Base-by-base conservation (phyloP, 1,140 invertebrate genomes). In the Chironomus striatipennis region DNA sequence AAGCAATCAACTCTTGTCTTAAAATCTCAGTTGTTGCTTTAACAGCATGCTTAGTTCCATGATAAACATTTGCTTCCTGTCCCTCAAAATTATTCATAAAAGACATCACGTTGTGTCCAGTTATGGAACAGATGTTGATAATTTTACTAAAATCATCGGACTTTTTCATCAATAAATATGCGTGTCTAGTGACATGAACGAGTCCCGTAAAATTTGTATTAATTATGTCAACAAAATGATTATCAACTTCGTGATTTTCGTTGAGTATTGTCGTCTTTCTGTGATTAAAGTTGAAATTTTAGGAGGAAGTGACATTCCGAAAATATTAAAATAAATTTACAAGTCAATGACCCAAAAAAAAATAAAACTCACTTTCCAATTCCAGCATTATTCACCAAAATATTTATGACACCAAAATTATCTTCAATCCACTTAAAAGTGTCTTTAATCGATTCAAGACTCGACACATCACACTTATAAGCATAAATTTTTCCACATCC, bases 381-480 rank as follows among this genome's bases (percentile, higher is more conserved):
- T 0, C 88, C 90, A 7, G 91, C 90, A 78, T 89, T 91, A 79
- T 92, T 92, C 43, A 93, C 81, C 42, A 91, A 82, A 6, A 92
- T 81, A 77, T 91, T 87, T 0, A 90, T 81, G 2, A 87, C 86
- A 4, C 88, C 89, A 24, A 88, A 81, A 1, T 84, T 85, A 2
- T 84, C 79, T 57, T 86, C 83, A 15, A 87, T 83, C 84, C 85
- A 87, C 74, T 85, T 77, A 78, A 93, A 92, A 65, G 89, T 85
- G 10, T 80, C 79, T 7, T 86, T 76, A 43, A 93, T 85, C 0
- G 90, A 87, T 7, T 87, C 83, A 77, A 1, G 90, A 85, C 88
- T 86, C 0, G 82, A 82, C 0, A 93, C 76, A 79, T 93, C 91
- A 73, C 83, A 84, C 76, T 81, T 77, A 12, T 77, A 75, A 6